Evolutionary conservation across 1,140 invertebrate species (phyloP).

Genomic region (Hydropsyche tenuis): DNA sequence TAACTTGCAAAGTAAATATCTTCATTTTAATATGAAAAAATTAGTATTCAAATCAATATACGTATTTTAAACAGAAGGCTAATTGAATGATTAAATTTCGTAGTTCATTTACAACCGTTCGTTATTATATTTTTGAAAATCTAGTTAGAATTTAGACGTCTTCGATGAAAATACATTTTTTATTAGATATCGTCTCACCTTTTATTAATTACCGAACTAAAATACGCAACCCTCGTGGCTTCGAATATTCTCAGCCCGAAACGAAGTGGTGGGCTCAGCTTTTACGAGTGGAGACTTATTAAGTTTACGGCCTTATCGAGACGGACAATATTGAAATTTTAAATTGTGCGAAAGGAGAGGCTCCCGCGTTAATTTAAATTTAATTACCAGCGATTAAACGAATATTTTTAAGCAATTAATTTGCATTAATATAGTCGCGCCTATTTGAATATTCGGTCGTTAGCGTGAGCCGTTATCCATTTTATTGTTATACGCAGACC

Average conservation of each 20-base stretch:
- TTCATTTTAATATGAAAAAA: no score
- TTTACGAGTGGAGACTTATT: constrained; percentile 20
- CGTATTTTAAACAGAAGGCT: no score
- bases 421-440: constrained; percentile 36
- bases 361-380: constrained; percentile 42
- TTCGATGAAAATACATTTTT: no score
- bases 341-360: constrained; percentile 28
- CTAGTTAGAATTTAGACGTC: no score
- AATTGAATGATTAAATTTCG: no score
- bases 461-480: not conserved
- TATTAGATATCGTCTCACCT: not conserved
- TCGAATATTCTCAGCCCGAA: constrained; percentile 14
- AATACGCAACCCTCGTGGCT: constrained; percentile 16
- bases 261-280: constrained; percentile 8
- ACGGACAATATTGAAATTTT: constrained; percentile 43
- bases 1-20: no score
- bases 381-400: constrained; percentile 39
- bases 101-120: no score
- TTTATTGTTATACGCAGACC: not conserved
- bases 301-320: constrained; percentile 36
- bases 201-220: constrained; percentile 26
- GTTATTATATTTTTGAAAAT: no score
- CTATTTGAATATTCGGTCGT: not conserved
- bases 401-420: constrained; percentile 40
- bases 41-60: no score